Evolutionary conservation across 2,113 vertebrate genomes (phyloP).

Genomic region (Megaceryle maxima): DNA sequence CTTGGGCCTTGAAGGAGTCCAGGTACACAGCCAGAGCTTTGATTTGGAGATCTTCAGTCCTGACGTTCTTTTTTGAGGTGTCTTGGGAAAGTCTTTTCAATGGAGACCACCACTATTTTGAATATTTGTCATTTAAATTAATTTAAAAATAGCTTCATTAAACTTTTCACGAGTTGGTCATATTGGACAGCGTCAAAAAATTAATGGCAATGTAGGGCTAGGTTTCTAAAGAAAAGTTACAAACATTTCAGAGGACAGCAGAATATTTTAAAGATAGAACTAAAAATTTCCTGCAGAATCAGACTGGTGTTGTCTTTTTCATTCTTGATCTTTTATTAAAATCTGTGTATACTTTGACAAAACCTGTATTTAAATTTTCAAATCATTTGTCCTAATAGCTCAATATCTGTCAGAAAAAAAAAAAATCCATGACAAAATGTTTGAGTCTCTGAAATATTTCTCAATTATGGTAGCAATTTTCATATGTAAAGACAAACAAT

Average conservation of each 20-base stretch:
- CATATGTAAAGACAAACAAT: background rate
- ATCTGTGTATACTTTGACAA: background rate
- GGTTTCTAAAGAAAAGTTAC: background rate
- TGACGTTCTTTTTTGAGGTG: background rate
- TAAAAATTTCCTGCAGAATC: background rate
- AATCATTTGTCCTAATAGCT: background rate
- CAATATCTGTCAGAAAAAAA: background rate
- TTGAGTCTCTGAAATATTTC: background rate
- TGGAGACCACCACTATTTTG: background rate
- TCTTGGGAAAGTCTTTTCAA: background rate
- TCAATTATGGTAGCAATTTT: background rate
- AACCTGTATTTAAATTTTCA: background rate
- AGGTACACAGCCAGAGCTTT: background rate
- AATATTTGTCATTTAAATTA: background rate
- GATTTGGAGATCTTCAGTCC: background rate
- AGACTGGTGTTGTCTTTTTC: background rate
- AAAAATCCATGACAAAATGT: background rate
- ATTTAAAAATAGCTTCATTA: background rate
- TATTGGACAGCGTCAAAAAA: background rate
- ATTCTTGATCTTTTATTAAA: background rate
- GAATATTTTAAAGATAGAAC: background rate
- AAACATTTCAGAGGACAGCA: background rate
- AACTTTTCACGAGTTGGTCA: background rate
- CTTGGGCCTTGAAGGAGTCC: background rate
- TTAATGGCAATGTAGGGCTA: background rate